phyloP scores from a whole-genome alignment of 2,797 vertebrate genomes.

The Lagorchestes hirsutus region DNA sequence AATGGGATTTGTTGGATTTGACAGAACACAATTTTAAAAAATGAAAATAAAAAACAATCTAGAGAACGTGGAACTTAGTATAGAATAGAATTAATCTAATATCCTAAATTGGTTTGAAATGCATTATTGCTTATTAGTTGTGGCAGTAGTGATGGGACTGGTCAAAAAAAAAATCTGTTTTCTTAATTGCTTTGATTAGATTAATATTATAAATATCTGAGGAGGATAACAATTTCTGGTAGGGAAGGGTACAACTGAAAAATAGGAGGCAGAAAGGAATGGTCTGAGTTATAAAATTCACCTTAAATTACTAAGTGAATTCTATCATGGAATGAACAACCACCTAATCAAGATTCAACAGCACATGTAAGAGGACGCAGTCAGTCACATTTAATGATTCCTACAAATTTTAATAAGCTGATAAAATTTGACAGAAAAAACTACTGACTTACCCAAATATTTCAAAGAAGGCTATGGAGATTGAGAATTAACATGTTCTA shows the following conservation, averaged over 20 bases:
- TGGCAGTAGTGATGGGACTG: neutral
- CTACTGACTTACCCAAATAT: neutral
- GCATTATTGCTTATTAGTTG: neutral
- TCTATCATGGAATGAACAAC: neutral
- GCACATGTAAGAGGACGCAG: neutral
- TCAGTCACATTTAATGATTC: neutral
- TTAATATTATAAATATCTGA: neutral
- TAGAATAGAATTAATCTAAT: neutral
- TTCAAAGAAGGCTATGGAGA: neutral
- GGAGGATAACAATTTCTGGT: neutral
- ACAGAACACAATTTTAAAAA: neutral
- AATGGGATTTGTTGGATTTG: neutral
- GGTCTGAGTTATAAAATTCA: conserved; percentile 2
- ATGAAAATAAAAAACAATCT: neutral
- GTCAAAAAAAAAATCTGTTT: neutral
- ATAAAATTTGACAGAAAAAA: neutral
- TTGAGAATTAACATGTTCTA: neutral
- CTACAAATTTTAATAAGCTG: neutral
- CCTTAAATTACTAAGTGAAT: conserved; percentile 1
- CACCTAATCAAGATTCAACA: neutral
- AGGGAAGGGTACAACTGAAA: neutral
- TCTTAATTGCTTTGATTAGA: neutral
- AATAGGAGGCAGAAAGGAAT: neutral
- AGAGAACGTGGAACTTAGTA: neutral
- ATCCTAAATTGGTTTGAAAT: neutral